These are phyloP conservation scores for Callinectes sapidus DNA, from an alignment of 2,888 invertebrate species.

Conservation along the genomic window DNA sequence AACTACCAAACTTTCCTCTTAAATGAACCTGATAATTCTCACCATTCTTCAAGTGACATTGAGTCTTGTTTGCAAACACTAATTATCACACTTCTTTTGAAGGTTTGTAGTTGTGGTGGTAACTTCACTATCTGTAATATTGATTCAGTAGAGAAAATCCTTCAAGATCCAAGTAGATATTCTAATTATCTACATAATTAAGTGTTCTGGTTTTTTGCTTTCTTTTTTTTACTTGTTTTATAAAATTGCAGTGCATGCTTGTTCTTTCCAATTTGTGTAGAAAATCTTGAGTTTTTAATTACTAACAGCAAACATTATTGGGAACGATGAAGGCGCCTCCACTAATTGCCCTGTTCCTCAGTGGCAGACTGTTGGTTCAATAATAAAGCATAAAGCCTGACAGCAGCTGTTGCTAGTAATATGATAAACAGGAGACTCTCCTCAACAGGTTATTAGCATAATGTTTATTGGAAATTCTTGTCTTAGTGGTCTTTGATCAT, in stretches of 20 bases:
- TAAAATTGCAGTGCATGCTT: neutral
- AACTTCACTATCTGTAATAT: neutral
- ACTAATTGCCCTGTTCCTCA: neutral
- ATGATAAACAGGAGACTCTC: neutral
- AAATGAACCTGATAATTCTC: neutral
- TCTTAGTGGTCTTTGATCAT: neutral
- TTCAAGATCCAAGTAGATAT: neutral
- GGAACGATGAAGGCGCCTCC: neutral
- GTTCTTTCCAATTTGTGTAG: slow-evolving; percentile 4
- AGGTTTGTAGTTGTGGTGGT: neutral
- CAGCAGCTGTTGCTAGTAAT: neutral
- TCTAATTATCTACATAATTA: neutral
- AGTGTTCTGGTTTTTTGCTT: neutral
- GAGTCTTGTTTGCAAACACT: neutral
- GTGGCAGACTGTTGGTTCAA: neutral
- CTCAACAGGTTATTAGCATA: neutral
- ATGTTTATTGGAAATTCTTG: neutral
- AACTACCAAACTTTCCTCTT: neutral
- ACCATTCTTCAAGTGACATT: neutral
- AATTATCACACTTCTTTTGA: neutral
- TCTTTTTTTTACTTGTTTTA: neutral
- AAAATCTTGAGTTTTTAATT: slow-evolving; percentile 11
- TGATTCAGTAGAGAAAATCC: neutral
- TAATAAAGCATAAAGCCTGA: neutral
- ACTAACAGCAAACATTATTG: slow-evolving; percentile 34